Evolutionary conservation across 2,797 vertebrate species (phyloP).

Genomic region (Peromyscus nudipes): DNA sequence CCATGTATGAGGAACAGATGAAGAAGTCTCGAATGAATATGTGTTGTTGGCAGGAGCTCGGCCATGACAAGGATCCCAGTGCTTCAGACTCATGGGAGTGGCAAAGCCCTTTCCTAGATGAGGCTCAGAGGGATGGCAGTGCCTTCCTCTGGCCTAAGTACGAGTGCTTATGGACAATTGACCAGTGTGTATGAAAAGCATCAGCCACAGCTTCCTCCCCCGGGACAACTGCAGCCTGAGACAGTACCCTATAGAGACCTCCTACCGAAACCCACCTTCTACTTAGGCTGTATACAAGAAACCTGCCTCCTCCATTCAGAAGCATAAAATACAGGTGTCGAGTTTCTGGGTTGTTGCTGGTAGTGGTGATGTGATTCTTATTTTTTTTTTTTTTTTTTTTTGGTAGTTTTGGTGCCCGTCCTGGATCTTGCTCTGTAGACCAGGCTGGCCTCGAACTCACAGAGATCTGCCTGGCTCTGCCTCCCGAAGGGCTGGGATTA

Average conservation of each 20-base stretch:
- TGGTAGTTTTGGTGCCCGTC: too few species aligned
- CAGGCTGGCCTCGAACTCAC: too few species aligned
- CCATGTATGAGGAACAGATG: background rate
- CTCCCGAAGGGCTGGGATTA: too few species aligned
- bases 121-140: background rate
- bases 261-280: background rate
- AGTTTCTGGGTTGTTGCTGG: background rate
- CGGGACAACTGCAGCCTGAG: background rate
- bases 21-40: background rate
- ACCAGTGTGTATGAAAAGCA: background rate
- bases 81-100: background rate
- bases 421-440: too few species aligned
- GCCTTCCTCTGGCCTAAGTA: background rate
- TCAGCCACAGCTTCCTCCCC: background rate
- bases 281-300: background rate
- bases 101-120: background rate
- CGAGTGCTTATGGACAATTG: background rate
- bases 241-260: background rate
- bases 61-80: background rate
- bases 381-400: too few species aligned
- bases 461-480: too few species aligned
- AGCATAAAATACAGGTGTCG: background rate
- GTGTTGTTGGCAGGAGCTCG: background rate
- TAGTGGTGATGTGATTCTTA: background rate
- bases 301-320: background rate